phyloP scores from a whole-genome alignment of 2,797 vertebrate species.

The Champsocephalus gunnari region DNA sequence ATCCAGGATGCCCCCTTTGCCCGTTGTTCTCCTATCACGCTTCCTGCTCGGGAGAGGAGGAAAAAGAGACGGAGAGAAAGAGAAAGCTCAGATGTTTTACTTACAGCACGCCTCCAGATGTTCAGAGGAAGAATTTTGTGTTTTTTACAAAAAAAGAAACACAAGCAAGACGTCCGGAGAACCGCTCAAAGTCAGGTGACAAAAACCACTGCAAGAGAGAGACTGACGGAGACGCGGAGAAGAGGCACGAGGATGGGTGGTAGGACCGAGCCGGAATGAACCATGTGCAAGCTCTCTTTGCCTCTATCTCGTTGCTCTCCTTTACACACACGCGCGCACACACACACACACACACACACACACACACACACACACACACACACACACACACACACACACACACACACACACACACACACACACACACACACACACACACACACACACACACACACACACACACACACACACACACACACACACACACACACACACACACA shows the following conservation, averaged over 20 bases:
- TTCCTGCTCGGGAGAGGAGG: constrained; percentile 73
- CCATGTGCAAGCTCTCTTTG: constrained; percentile 74
- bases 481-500: constrained; percentile 32
- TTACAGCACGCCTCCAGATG: constrained; percentile 48
- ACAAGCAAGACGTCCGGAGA: constrained; percentile 20
- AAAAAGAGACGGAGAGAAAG: constrained; percentile 50
- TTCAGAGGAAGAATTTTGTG: constrained; percentile 21
- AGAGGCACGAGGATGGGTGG: constrained; percentile 66
- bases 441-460: constrained; percentile 31
- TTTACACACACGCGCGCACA: constrained; percentile 25
- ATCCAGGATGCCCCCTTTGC: constrained; percentile 67
- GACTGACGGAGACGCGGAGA: constrained; percentile 45
- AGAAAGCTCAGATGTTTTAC: constrained; percentile 65
- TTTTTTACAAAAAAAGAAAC: constrained; percentile 16
- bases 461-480: constrained; percentile 34
- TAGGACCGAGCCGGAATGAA: constrained; percentile 71
- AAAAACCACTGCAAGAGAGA: constrained; percentile 35
- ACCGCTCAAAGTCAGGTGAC: constrained; percentile 20
- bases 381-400: constrained; percentile 13
- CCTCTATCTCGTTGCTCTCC: constrained; percentile 52
- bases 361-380: constrained; percentile 18
- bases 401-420: constrained; percentile 14
- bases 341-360: constrained; percentile 38
- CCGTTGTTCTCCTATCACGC: constrained; percentile 50
- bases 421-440: constrained; percentile 24